phyloP scores from a whole-genome alignment of 30 jellyfish, hydroid and myxozoan genomes.

The Aurelia aurita complex sp. Pacific region DNA sequence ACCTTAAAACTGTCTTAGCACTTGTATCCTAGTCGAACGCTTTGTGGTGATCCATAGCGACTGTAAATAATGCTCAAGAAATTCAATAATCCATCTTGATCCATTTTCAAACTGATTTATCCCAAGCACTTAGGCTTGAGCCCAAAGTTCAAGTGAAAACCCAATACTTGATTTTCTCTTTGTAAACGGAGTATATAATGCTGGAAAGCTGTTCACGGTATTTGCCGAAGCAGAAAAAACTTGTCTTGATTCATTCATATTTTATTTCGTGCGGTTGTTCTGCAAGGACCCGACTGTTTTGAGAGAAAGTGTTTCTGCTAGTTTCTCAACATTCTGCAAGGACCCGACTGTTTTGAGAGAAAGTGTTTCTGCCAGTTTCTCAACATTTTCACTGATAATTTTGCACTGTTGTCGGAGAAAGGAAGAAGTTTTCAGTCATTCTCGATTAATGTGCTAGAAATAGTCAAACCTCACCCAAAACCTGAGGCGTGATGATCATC shows the following conservation, averaged over 20 bases:
- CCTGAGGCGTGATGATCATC: no score
- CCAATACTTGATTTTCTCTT: neutral
- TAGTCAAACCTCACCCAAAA: no score
- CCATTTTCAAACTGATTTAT: slow-evolving; percentile 24
- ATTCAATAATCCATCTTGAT: slow-evolving; percentile 33
- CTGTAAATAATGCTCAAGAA: neutral
- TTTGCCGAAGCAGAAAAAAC: slow-evolving; percentile 5
- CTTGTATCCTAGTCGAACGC: slow-evolving; percentile 10
- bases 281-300: no score
- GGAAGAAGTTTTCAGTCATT: no score
- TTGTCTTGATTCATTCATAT: neutral
- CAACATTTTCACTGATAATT: no score
- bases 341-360: no score
- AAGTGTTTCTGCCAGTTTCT: no score
- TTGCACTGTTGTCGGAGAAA: no score
- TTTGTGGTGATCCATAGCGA: neutral
- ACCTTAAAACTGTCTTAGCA: slow-evolving; percentile 36
- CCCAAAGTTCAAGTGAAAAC: neutral
- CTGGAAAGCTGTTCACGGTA: neutral
- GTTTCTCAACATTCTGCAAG: no score
- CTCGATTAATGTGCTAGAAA: no score
- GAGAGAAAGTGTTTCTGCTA: no score
- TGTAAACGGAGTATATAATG: neutral
- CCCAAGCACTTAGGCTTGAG: slow-evolving; percentile 18
- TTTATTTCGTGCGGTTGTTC: no score